Evolutionary conservation across 2,797 vertebrate species (phyloP), one percentile per base, ranked within the genome.

Genomic region (Chromobotia macracanthus): DNA sequence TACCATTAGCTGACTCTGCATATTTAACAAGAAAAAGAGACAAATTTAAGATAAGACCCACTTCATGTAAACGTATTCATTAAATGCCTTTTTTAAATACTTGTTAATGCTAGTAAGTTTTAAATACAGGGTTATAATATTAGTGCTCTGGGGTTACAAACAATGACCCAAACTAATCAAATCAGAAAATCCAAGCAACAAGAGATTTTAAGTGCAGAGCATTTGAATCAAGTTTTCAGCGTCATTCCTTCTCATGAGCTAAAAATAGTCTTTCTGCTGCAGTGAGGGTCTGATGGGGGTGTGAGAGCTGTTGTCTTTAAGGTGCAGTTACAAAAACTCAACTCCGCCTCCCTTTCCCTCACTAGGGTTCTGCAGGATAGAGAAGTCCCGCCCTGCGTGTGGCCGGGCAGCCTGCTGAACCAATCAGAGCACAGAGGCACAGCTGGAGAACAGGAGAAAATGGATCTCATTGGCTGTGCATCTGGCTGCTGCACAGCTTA

Each of bases 221-320:
- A 69, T 58, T 16, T 44, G 77, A 82, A 51, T 82, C 80, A 80
- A 46, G 58, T 70, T 82, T 55, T 50, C 61, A 71, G 72, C 77
- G 35, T 86, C 60, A 77, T 80, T 78, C 68, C 74, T 55, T 67
- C 79, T 83, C 74, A 66, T 80, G 74, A 53, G 68, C 85, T 86
- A 86, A 83, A 86, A 85, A 86, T 85, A 86, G 85, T 70, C 25
- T 44, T 80, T 74, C 74, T 85, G 79, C 85, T 73, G 85, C 85
- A 86, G 82, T 80, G 74, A 70, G 75, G 80, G 68, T 79, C 80
- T 80, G 63, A 78, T 44, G 79, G 68, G 79, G 80, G 72, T 68
- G 77, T 67, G 70, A 55, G 83, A 82, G 80, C 44, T 28, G 75
- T 67, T 61, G 79, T 79, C 81, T 80, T 64, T 84, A 71, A 84